A percentile compares a stretch with the other conserved stretches of the same genome.
Evolutionary conservation across 2,888 invertebrate genomes (phyloP).

Genomic region (Tricholauxania praeusta): DNA sequence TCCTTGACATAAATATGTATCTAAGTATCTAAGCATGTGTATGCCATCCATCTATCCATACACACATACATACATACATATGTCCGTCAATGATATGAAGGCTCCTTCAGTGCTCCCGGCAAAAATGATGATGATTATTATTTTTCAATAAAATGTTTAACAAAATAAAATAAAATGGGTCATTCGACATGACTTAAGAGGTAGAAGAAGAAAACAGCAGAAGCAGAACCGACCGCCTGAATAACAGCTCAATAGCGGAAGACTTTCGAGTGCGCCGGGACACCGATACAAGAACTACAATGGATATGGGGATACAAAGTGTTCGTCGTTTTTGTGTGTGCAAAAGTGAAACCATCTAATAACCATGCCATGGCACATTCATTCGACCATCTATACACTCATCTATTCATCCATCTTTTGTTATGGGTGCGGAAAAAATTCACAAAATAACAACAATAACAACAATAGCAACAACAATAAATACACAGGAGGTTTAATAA

Average conservation of each 20-base stretch:
- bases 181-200: conserved; percentile 40
- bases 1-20: conserved; percentile 44
- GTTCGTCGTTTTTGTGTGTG: conserved; percentile 3
- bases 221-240: too few species aligned
- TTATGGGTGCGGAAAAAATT: conserved; percentile 27
- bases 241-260: too few species aligned
- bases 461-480: conserved; percentile 26
- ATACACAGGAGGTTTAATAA: conserved; percentile 55
- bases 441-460: conserved; percentile 24
- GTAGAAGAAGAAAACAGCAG: background rate
- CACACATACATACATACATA: background rate
- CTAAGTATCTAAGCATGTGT: conserved; percentile 10
- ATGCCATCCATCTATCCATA: conserved; percentile 12
- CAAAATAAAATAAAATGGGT: conserved; percentile 42
- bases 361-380: conserved; percentile 2
- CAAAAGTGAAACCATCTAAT: conserved; percentile 4
- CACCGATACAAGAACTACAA: too few species aligned
- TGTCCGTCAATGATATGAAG: conserved; percentile 36
- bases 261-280: too few species aligned
- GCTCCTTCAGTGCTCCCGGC: conserved; percentile 34
- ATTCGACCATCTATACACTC: conserved; percentile 6
- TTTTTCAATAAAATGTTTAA: conserved; percentile 48
- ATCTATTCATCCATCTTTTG: conserved; percentile 10
- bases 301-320: conserved; percentile 2
- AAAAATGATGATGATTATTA: conserved; percentile 41